Percentiles rank a stretch among this genome's conserved stretches.
These are phyloP conservation scores for Tromatobia lineatoria DNA, from an alignment of 2,888 invertebrate genomes.

Conservation along the genomic window DNA sequence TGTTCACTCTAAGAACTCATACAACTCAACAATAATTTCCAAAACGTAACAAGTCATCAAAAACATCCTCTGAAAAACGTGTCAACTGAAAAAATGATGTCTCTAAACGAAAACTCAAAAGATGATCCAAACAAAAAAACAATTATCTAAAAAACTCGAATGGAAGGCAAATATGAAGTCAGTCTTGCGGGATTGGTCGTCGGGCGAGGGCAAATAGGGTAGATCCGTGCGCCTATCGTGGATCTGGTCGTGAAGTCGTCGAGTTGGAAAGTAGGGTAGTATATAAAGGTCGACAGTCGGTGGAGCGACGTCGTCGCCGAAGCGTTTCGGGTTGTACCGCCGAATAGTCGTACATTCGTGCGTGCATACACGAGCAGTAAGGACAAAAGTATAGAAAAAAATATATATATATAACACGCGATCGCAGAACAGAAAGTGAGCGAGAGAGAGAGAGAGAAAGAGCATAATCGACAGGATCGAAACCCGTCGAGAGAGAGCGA, in stretches of 20 bases:
- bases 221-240: conserved; percentile 27
- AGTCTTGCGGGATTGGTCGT: not conserved
- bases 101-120: too few relatives aligned
- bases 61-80: too few relatives aligned
- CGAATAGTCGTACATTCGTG: not conserved
- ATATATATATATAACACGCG: not conserved
- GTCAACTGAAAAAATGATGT: too few relatives aligned
- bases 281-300: conserved; percentile 33
- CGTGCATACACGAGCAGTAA: not conserved
- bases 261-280: conserved; percentile 25
- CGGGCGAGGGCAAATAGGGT: conserved; percentile 16
- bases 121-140: too few relatives aligned
- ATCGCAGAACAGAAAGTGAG: not conserved
- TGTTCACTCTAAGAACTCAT: too few relatives aligned
- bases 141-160: too few relatives aligned
- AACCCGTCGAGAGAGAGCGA: not conserved
- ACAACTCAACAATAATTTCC: too few relatives aligned
- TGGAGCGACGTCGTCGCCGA: conserved; percentile 9
- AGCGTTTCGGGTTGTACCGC: not conserved
- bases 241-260: conserved; percentile 5
- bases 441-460: not conserved
- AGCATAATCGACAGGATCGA: not conserved
- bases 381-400: not conserved
- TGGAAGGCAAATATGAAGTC: too few relatives aligned
- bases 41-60: too few relatives aligned